These are phyloP conservation scores for Trematomus loennbergii DNA, from an alignment of 2,113 vertebrate species.

Conservation along the genomic window DNA sequence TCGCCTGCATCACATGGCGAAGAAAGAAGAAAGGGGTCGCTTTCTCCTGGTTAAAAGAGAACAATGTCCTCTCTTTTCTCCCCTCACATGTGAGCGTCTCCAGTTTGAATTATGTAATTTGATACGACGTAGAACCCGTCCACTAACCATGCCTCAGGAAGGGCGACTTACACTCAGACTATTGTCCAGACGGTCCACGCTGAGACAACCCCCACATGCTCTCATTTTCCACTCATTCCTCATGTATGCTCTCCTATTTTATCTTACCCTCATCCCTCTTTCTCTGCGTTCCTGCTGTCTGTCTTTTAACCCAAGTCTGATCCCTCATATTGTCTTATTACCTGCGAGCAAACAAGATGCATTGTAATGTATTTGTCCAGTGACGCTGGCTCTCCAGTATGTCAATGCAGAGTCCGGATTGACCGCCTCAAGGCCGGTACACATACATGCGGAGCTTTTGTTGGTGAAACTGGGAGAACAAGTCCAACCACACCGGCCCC, in stretches of 20 bases:
- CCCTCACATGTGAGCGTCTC: conserved; percentile 42
- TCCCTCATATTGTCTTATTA: conserved; percentile 51
- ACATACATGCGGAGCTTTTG: conserved; percentile 70
- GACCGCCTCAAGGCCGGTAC: conserved; percentile 37
- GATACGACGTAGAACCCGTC: conserved; percentile 58
- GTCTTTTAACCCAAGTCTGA: conserved; percentile 32
- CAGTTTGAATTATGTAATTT: conserved; percentile 66
- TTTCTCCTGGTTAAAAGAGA: conserved; percentile 47
- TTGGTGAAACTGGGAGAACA: conserved; percentile 72
- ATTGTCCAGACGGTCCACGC: conserved; percentile 64
- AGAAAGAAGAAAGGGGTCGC: conserved; percentile 39
- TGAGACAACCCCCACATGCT: conserved; percentile 32
- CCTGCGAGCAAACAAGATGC: conserved; percentile 52
- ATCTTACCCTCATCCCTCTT: conserved; percentile 35
- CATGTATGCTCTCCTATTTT: conserved; percentile 14
- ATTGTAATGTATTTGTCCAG: conserved; percentile 32
- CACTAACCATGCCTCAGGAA: conserved; percentile 42
- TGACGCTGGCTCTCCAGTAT: conserved; percentile 25
- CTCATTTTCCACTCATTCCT: conserved; percentile 53
- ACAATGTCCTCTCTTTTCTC: conserved; percentile 73
- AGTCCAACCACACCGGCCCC: conserved; percentile 53
- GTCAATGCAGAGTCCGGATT: conserved; percentile 43
- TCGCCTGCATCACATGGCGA: conserved; percentile 17
- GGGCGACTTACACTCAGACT: conserved; percentile 51
- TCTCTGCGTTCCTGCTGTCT: conserved; percentile 31